These are phyloP conservation scores for Aphaenogaster floridana DNA, from an alignment of 1,140 invertebrate species.

Conservation along the genomic window DNA sequence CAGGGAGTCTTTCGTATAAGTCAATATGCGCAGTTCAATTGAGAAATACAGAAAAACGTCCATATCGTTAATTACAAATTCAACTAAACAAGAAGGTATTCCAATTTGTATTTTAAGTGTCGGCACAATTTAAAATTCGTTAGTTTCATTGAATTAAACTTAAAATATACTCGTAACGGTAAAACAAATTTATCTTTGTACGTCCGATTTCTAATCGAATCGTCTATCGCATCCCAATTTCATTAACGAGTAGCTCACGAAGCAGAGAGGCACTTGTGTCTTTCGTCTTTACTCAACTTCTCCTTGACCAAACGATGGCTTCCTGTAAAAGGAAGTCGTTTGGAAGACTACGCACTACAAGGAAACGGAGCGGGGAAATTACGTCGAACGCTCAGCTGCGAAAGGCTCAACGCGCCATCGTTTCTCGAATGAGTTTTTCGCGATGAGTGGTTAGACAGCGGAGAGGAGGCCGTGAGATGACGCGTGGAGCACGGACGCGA, in stretches of 20 bases:
- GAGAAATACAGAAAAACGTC: constrained; percentile 21
- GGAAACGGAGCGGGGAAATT: not conserved
- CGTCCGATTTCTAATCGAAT: constrained; percentile 28
- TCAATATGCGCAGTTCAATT: constrained; percentile 31
- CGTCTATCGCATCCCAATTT: constrained; percentile 48
- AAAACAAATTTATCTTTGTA: constrained; percentile 25
- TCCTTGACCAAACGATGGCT: constrained; percentile 47
- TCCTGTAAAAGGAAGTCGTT: constrained; percentile 32
- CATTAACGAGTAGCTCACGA: constrained; percentile 43
- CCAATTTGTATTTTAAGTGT: not conserved
- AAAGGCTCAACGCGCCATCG: constrained; percentile 57
- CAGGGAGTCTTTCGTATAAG: constrained; percentile 27
- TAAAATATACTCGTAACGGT: not conserved
- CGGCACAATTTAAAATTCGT: not conserved
- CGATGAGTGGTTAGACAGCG: constrained; percentile 51
- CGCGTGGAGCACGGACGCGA: constrained; percentile 29
- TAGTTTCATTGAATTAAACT: not conserved
- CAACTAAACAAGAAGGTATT: not conserved
- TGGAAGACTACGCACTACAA: not conserved
- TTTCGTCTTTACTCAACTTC: constrained; percentile 25
- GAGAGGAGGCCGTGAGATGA: constrained; percentile 37
- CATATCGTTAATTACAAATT: constrained; percentile 10
- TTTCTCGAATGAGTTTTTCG: constrained; percentile 72
- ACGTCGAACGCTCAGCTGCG: constrained; percentile 41
- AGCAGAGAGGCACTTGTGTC: constrained; percentile 33